Percentiles rank a stretch among this genome's conserved stretches.
Evolutionary conservation across 1,140 invertebrate genomes (phyloP).

Genomic region (Ceratina japonica): DNA sequence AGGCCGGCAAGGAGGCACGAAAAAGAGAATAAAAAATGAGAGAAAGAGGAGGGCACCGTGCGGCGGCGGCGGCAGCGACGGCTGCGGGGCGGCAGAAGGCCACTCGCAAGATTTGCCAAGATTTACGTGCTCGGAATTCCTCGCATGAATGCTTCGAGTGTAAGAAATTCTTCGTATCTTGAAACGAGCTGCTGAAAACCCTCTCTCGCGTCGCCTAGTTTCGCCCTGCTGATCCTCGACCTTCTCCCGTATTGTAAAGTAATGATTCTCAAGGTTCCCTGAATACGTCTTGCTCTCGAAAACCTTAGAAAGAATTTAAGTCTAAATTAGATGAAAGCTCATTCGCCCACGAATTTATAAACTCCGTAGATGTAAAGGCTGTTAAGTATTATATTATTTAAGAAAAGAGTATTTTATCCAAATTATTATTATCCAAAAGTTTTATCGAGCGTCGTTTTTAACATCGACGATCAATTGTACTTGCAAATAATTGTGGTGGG

Average conservation of each 20-base stretch:
- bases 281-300: no score
- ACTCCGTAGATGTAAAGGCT: no score
- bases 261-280: constrained; percentile 31
- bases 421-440: no score
- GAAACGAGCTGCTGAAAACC: constrained; percentile 37
- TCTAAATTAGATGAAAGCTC: no score
- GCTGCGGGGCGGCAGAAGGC: constrained; percentile 16
- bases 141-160: constrained; percentile 56
- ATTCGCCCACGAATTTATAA: no score
- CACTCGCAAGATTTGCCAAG: constrained; percentile 64
- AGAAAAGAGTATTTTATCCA: no score
- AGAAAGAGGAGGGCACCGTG: background rate
- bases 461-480: no score
- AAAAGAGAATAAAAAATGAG: background rate
- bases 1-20: background rate
- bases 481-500: no score
- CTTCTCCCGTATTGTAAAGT: constrained; percentile 25
- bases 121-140: constrained; percentile 64
- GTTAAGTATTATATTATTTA: no score
- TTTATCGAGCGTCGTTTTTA: no score
- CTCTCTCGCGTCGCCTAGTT: constrained; percentile 17
- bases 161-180: constrained; percentile 61
- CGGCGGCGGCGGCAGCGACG: background rate
- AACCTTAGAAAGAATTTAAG: no score
- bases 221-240: constrained; percentile 9